Conservation (phyloP, 2,113 vertebrate genomes). For the Leptocoma aspasia region DNA sequence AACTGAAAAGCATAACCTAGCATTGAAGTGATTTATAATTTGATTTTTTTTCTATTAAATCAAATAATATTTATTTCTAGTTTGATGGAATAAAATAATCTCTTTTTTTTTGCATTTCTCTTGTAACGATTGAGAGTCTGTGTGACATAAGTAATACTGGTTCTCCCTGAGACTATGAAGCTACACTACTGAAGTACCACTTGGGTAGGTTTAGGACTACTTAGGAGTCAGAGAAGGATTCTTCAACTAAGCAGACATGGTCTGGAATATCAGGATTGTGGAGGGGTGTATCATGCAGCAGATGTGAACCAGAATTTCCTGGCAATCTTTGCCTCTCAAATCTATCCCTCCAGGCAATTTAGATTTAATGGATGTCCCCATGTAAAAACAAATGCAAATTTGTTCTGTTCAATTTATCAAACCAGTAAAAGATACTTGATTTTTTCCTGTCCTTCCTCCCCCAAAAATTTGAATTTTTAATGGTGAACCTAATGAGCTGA, state of each 20-base stretch:
- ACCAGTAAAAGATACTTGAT: neutral
- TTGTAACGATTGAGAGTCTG: neutral
- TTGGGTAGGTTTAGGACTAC: neutral
- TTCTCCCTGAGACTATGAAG: neutral
- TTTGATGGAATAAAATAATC: neutral
- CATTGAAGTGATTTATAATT: neutral
- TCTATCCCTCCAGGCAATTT: neutral
- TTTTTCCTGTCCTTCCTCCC: neutral
- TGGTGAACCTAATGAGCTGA: neutral
- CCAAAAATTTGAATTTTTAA: neutral
- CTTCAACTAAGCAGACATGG: neutral
- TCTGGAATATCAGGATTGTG: neutral
- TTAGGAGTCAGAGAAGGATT: neutral
- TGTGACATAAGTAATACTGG: fast-evolving
- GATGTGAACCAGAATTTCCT: neutral
- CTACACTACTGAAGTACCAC: neutral
- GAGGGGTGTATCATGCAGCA: neutral
- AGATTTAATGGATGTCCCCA: neutral
- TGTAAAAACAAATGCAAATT: neutral
- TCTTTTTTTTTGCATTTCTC: neutral
- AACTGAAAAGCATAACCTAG: neutral
- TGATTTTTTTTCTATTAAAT: neutral
- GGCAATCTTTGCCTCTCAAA: neutral
- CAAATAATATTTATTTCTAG: neutral
- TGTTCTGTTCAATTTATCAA: neutral